These are phyloP conservation scores for Dioctria rufipes DNA, from an alignment of 2,888 invertebrate species.

Conservation along the genomic window DNA sequence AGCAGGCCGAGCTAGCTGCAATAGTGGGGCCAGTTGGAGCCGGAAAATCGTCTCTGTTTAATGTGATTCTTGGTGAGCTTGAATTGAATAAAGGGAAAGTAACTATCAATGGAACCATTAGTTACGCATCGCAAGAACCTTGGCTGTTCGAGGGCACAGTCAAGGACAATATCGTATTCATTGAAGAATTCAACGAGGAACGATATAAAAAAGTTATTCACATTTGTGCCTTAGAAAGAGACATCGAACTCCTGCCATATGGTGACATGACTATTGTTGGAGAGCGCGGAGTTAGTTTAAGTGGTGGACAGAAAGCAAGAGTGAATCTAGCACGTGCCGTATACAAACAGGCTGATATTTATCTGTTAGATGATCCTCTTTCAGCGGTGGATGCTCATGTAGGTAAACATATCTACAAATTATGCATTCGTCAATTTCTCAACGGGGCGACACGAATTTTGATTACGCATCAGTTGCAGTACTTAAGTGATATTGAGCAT, in stretches of 20 bases:
- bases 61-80: slow-evolving; percentile 82
- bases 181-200: slow-evolving; percentile 77
- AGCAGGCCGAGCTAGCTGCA: slow-evolving; percentile 66
- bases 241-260: slow-evolving; percentile 76
- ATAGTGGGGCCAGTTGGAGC: slow-evolving; percentile 83
- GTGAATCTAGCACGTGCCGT: slow-evolving; percentile 83
- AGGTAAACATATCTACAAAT: slow-evolving; percentile 82
- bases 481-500: slow-evolving; percentile 74
- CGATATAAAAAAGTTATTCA: slow-evolving; percentile 73
- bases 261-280: slow-evolving; percentile 74
- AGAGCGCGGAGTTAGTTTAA: slow-evolving; percentile 80
- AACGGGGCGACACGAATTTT: slow-evolving; percentile 79
- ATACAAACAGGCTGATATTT: slow-evolving; percentile 83
- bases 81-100: slow-evolving; percentile 75
- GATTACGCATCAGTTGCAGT: slow-evolving; percentile 81
- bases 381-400: slow-evolving; percentile 86
- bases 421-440: slow-evolving; percentile 77
- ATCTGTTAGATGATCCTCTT: slow-evolving; percentile 84
- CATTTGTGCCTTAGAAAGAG: slow-evolving; percentile 77
- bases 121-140: slow-evolving; percentile 87
- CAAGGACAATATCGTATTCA: slow-evolving; percentile 94
- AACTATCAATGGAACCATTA: slow-evolving; percentile 76
- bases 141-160: slow-evolving; percentile 88
- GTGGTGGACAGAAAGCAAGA: slow-evolving; percentile 84
- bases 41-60: slow-evolving; percentile 82